Conservation (phyloP, 2,797 vertebrate genomes). For the Hydrophis major region DNA sequence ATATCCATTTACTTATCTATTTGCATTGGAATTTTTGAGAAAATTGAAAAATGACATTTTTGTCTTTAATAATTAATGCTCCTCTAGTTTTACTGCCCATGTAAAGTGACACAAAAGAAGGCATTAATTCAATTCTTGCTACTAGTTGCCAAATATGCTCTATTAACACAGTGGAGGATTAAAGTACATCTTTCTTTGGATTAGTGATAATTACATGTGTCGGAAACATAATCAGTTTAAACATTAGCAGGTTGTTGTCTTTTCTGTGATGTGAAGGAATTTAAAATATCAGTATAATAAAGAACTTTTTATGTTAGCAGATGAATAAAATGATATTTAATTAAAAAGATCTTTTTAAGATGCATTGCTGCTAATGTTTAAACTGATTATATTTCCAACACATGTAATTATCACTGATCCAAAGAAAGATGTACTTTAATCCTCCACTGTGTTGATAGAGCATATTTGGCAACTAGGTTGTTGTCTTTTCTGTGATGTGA, state of each 20-base stretch:
- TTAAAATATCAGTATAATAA: background rate
- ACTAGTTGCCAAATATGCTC: background rate
- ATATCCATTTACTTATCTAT: background rate
- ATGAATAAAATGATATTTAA: background rate
- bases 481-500: background rate
- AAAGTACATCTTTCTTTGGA: background rate
- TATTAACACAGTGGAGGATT: background rate
- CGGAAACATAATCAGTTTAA: background rate
- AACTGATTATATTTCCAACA: background rate
- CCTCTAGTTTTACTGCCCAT: background rate
- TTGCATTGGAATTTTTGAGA: background rate
- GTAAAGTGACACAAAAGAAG: background rate
- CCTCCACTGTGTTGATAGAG: background rate
- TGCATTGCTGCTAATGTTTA: background rate
- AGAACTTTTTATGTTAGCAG: background rate
- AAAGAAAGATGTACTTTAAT: background rate
- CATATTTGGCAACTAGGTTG: background rate
- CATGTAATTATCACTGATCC: background rate
- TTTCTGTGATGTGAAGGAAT: background rate
- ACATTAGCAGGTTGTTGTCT: background rate
- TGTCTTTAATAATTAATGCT: conserved; percentile 6
- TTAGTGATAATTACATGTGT: background rate
- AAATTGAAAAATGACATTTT: background rate
- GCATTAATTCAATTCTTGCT: background rate
- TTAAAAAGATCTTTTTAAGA: background rate